A percentile compares a stretch with the other conserved stretches of the same genome.
Evolutionary conservation across 2,797 vertebrate species (phyloP).

Genomic region (Lepus townsendii): DNA sequence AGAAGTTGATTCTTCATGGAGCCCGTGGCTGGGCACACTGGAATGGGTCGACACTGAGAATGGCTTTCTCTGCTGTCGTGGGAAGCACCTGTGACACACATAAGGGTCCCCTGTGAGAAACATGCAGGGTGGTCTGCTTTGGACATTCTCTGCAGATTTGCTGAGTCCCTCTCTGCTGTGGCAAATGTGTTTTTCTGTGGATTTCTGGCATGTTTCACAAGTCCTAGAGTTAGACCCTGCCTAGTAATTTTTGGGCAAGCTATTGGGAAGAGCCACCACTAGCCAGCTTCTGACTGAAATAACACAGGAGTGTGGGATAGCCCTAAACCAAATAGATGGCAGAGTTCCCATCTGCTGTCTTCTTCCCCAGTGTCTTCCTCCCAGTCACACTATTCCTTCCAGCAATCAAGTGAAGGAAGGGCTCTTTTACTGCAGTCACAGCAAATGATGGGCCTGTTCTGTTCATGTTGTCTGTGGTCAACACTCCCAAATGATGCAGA

Average conservation of each 20-base stretch:
- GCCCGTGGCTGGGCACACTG: accelerated
- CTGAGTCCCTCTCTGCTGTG: accelerated
- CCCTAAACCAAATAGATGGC: neutral
- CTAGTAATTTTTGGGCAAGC: neutral
- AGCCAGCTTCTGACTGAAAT: neutral
- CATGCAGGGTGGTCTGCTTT: accelerated
- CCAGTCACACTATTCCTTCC: neutral
- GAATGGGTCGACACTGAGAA: too few species aligned
- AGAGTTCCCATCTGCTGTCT: neutral
- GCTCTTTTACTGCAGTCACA: neutral
- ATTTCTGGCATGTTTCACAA: neutral
- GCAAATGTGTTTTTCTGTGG: neutral
- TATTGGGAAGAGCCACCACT: neutral
- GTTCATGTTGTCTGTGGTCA: neutral
- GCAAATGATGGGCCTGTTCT: neutral
- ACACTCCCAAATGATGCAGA: neutral
- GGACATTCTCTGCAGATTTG: neutral
- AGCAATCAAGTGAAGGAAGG: neutral
- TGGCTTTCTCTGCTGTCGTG: too few species aligned
- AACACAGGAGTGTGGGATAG: accelerated
- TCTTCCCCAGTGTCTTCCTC: neutral
- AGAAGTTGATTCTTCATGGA: neutral
- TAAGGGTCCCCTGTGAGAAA: neutral
- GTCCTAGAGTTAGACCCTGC: neutral
- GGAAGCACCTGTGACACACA: neutral